These are phyloP conservation scores for Cyanoramphus novaezelandiae DNA, from an alignment of 2,113 vertebrate genomes.

Conservation along the genomic window DNA sequence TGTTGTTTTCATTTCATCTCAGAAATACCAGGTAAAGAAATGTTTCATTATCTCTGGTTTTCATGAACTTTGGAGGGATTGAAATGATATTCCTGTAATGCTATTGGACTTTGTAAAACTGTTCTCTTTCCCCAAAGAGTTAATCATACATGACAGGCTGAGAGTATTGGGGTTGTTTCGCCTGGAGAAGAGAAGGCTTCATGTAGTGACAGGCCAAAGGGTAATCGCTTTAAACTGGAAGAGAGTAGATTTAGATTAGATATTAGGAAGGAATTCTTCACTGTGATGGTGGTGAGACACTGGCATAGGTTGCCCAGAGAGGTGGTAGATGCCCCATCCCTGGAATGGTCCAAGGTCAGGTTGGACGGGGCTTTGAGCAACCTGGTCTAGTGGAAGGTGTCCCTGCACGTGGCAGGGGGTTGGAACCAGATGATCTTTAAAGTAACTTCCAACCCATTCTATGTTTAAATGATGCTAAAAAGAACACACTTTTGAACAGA, in stretches of 20 bases:
- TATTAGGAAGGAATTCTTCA: neutral
- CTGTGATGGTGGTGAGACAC: neutral
- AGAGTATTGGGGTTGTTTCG: neutral
- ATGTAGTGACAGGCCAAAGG: neutral
- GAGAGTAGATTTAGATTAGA: neutral
- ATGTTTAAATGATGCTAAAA: neutral
- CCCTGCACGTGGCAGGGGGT: neutral
- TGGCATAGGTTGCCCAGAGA: neutral
- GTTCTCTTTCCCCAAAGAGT: neutral
- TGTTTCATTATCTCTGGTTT: neutral
- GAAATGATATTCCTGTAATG: neutral
- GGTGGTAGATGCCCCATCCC: neutral
- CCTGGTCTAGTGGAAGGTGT: neutral
- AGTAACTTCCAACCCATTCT: neutral
- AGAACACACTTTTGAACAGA: neutral
- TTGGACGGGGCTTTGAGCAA: neutral
- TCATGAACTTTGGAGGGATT: neutral
- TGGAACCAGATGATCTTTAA: neutral
- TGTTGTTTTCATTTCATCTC: neutral
- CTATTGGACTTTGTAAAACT: neutral
- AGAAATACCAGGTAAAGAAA: neutral
- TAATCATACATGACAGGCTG: neutral
- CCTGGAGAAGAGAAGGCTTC: neutral
- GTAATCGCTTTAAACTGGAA: neutral
- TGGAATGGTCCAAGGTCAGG: neutral